Conservation (phyloP, 2,888 invertebrate species). For the Caenorhabditis sp. region DNA sequence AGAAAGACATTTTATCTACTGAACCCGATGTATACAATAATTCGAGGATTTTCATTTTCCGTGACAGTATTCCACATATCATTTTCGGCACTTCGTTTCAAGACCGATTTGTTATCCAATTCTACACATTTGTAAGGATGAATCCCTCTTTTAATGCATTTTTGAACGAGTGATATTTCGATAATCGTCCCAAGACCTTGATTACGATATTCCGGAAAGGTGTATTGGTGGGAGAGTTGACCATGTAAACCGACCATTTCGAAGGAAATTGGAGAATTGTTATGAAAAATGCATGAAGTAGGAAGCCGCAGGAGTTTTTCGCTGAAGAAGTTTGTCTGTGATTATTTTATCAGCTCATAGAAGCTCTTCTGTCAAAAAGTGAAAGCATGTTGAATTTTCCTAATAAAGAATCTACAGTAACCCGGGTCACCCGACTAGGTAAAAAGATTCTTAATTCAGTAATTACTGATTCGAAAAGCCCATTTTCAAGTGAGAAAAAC, state of each 20-base stretch:
- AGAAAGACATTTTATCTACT: not conserved
- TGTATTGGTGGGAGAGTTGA: conserved; percentile 29
- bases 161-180: conserved; percentile 16
- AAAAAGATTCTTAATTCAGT: no score
- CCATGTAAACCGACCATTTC: conserved; percentile 36
- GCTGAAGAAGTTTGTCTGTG: conserved; percentile 13
- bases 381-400: conserved; percentile 5
- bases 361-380: not conserved
- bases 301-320: conserved; percentile 28
- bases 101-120: not conserved
- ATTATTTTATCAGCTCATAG: not conserved
- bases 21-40: not conserved
- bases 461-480: no score
- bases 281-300: conserved; percentile 19
- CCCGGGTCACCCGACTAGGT: no score
- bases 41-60: not conserved
- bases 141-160: conserved; percentile 8
- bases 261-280: conserved; percentile 21
- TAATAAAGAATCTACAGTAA: no score
- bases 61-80: not conserved
- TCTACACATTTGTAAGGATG: not conserved
- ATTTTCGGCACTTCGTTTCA: not conserved
- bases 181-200: conserved; percentile 25
- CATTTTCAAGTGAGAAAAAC: no score
- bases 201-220: conserved; percentile 30